phyloP scores from a whole-genome alignment of 2,797 vertebrate species.

The Brachyrhaphis roseni region DNA sequence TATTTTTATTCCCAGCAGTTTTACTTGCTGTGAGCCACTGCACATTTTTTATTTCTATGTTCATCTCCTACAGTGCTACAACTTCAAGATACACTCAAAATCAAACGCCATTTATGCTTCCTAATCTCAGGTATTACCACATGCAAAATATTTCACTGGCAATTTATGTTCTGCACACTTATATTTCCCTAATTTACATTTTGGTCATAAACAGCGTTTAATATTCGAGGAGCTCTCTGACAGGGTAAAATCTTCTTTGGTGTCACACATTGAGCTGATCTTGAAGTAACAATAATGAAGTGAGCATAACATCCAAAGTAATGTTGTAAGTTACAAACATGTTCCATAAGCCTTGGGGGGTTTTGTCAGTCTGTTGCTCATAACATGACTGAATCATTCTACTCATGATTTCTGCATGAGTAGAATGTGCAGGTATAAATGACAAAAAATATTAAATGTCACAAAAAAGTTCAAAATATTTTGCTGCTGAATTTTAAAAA shows the following conservation, averaged over 20 bases:
- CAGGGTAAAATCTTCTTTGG: neutral
- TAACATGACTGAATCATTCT: neutral
- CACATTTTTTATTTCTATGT: neutral
- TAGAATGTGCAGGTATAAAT: neutral
- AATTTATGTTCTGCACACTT: neutral
- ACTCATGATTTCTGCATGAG: neutral
- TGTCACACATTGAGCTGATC: neutral
- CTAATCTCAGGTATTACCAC: neutral
- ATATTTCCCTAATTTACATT: neutral
- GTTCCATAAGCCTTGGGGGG: neutral
- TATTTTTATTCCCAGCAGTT: neutral
- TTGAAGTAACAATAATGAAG: neutral
- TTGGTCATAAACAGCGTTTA: neutral
- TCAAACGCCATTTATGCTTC: neutral
- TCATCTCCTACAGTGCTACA: neutral
- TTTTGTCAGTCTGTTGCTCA: neutral
- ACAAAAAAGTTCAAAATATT: neutral
- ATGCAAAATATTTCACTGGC: neutral
- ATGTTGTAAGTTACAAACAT: neutral
- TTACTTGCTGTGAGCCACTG: neutral
- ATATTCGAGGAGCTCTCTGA: neutral
- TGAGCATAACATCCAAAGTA: neutral
- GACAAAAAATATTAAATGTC: neutral
- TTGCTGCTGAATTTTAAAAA: neutral
- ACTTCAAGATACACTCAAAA: neutral